These are phyloP conservation scores for Pammene aurita DNA, from an alignment of 2,888 invertebrate genomes.

Conservation along the genomic window DNA sequence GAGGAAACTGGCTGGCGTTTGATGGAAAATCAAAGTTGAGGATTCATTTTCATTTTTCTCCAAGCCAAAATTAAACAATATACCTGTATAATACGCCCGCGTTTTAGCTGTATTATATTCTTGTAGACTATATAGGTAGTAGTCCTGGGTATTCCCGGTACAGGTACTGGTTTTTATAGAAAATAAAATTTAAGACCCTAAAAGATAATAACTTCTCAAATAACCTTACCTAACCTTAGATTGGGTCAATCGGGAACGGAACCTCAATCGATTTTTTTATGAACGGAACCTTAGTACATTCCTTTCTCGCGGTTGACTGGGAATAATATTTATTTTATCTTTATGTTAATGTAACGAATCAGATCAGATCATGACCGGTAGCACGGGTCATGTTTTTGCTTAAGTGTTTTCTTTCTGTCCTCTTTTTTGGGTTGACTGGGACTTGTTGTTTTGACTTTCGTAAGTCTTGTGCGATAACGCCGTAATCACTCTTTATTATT, in stretches of 20 bases:
- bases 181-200: too few species aligned
- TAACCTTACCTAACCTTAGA: too few species aligned
- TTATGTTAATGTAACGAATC: conserved; percentile 50
- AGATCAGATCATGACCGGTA: conserved; percentile 29
- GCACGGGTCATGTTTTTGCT: conserved; percentile 19
- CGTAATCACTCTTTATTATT: not conserved
- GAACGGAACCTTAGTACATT: not conserved
- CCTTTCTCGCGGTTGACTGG: not conserved
- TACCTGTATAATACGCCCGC: too few species aligned
- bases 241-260: too few species aligned
- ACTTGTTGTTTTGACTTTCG: conserved; percentile 8
- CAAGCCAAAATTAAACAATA: too few species aligned
- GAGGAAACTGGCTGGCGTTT: not conserved
- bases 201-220: too few species aligned
- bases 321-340: conserved; percentile 56
- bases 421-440: conserved; percentile 6
- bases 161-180: too few species aligned
- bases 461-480: conserved; percentile 3
- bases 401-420: conserved; percentile 21
- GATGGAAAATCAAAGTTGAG: not conserved
- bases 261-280: not conserved
- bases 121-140: too few species aligned
- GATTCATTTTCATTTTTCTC: not conserved
- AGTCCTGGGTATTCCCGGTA: too few species aligned
- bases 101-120: too few species aligned